phyloP scores from a whole-genome alignment of 1,140 invertebrate genomes.

The Portunus trituberculatus region DNA sequence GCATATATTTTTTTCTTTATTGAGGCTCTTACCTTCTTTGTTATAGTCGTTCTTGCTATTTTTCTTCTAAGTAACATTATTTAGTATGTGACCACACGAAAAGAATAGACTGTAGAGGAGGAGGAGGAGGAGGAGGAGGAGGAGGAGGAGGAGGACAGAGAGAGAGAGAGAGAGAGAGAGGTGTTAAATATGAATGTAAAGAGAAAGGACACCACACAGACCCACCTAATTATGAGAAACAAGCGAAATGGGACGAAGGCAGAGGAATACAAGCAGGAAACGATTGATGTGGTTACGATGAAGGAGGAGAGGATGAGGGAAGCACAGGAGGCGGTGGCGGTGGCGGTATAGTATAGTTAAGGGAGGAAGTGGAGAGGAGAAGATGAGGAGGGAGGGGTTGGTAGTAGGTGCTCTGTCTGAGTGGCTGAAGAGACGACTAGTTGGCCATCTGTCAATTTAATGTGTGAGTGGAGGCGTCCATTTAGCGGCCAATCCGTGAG shows the following conservation, averaged over 20 bases:
- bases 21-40: no score
- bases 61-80: no score
- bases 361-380: not conserved
- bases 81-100: not conserved
- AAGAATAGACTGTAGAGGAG: not conserved
- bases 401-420: not conserved
- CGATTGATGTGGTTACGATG: not conserved
- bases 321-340: not conserved
- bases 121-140: not conserved
- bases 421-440: constrained; percentile 34
- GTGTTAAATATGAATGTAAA: no score
- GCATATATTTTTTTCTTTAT: not conserved
- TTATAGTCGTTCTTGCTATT: no score
- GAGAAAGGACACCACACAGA: not conserved
- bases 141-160: not conserved
- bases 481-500: constrained; percentile 71
- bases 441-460: constrained; percentile 72
- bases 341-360: not conserved
- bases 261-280: not conserved
- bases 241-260: not conserved
- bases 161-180: not conserved
- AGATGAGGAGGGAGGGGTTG: not conserved
- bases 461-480: constrained; percentile 72
- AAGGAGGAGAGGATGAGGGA: not conserved
- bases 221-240: not conserved